phyloP scores from a whole-genome alignment of 2,888 invertebrate genomes.

The Drosophila diplacantha region DNA sequence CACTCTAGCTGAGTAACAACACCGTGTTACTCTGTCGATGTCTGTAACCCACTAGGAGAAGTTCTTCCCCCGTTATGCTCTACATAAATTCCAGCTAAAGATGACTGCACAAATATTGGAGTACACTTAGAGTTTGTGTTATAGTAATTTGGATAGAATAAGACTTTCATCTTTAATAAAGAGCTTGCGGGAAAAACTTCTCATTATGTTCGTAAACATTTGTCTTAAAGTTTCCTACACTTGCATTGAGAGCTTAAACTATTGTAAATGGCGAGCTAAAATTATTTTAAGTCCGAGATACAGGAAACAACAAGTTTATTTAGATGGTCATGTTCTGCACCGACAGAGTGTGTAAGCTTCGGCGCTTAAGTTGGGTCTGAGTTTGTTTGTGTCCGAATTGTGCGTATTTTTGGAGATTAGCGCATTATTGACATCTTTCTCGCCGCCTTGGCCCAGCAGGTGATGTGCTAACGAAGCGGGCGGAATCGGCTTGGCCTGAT shows the following conservation, averaged over 20 bases:
- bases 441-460: constrained; percentile 59
- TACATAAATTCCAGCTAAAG: constrained; percentile 11
- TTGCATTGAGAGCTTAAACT: not conserved
- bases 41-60: constrained; percentile 17
- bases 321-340: not conserved
- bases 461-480: constrained; percentile 66
- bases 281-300: not conserved
- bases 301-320: not conserved
- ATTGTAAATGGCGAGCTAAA: not conserved
- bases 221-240: not conserved
- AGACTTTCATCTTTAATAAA: not conserved
- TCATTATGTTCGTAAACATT: not conserved
- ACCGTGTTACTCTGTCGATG: constrained; percentile 14
- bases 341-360: not conserved
- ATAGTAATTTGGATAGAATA: not conserved
- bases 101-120: constrained; percentile 16
- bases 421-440: constrained; percentile 60
- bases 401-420: constrained; percentile 57
- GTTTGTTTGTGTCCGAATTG: no score
- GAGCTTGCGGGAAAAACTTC: not conserved
- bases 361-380: not conserved
- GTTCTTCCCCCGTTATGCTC: constrained; percentile 23
- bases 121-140: not conserved
- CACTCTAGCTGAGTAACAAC: constrained; percentile 34
- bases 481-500: constrained; percentile 52